phyloP scores from a whole-genome alignment of 1,140 invertebrate species.

The Chrysomallon squamiferum region DNA sequence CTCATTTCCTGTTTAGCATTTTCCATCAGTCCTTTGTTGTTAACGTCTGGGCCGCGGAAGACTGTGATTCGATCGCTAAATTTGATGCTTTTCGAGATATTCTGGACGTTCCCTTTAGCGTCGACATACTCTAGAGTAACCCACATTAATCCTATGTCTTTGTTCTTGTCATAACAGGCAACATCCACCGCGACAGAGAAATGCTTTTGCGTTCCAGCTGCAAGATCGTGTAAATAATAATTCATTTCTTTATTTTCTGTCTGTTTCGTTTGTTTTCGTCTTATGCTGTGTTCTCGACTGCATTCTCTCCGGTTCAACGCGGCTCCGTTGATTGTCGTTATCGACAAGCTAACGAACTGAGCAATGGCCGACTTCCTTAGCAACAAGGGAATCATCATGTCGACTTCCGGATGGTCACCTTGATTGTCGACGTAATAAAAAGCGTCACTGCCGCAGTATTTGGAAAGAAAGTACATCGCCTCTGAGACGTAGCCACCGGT shows the following conservation, averaged over 20 bases:
- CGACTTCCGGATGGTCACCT: constrained; percentile 26
- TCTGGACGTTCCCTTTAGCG: constrained; percentile 19
- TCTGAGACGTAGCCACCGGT: constrained; percentile 42
- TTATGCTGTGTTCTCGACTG: constrained; percentile 34
- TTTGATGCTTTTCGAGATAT: constrained; percentile 20
- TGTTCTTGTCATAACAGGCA: neutral
- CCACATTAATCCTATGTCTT: constrained; percentile 20
- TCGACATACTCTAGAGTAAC: constrained; percentile 35
- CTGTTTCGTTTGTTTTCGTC: constrained; percentile 10
- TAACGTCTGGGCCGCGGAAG: neutral
- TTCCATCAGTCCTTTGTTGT: neutral
- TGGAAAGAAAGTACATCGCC: constrained; percentile 38
- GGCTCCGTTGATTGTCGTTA: constrained; percentile 28
- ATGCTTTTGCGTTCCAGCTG: constrained; percentile 30
- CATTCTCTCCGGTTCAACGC: constrained; percentile 28
- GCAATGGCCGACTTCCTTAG: constrained; percentile 45
- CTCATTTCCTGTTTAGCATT: constrained; percentile 3
- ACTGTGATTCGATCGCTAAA: constrained; percentile 15
- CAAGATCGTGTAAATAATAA: constrained; percentile 45
- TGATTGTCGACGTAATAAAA: constrained; percentile 44
- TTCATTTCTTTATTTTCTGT: constrained; percentile 14
- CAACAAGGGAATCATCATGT: constrained; percentile 46
- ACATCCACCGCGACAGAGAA: constrained; percentile 30
- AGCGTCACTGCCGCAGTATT: constrained; percentile 46
- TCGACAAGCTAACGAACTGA: constrained; percentile 38